phyloP scores from a whole-genome alignment of 2,888 invertebrate genomes.

The Galerucella calmariensis region DNA sequence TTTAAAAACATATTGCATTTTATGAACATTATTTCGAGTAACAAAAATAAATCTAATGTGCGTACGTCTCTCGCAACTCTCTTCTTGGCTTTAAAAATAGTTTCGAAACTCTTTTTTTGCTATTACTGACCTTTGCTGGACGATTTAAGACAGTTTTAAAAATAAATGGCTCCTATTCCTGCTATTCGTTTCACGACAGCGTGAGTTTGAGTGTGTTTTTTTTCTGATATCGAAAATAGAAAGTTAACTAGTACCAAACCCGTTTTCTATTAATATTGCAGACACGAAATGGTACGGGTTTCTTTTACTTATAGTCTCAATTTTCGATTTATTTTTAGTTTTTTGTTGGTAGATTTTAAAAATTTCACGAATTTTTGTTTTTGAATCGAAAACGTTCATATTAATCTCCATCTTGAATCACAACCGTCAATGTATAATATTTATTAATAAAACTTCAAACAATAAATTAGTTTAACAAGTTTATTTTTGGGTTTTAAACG shows the following conservation, averaged over 20 bases:
- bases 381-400: neutral
- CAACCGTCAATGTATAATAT: neutral
- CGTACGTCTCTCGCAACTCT: slow-evolving; percentile 2
- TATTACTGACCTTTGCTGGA: slow-evolving; percentile 28
- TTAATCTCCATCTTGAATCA: neutral
- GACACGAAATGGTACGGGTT: slow-evolving; percentile 11
- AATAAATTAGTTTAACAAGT: slow-evolving; percentile 1
- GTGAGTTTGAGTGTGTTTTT: slow-evolving; percentile 26
- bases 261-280: slow-evolving; percentile 37
- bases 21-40: neutral
- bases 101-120: slow-evolving; percentile 11
- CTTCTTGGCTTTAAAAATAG: slow-evolving; percentile 21
- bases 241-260: slow-evolving; percentile 33
- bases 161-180: slow-evolving; percentile 20
- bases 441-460: slow-evolving; percentile 3
- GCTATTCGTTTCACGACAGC: slow-evolving; percentile 17
- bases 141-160: slow-evolving; percentile 28
- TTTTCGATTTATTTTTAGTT: slow-evolving; percentile 25
- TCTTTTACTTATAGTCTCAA: slow-evolving; percentile 7
- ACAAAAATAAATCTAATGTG: slow-evolving; percentile 16
- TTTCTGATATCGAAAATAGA: slow-evolving; percentile 36
- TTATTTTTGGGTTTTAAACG: slow-evolving; percentile 1
- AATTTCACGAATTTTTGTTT: slow-evolving; percentile 7
- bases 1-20: neutral
- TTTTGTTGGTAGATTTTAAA: neutral